phyloP scores from a whole-genome alignment of 2,797 vertebrate genomes.

The Nasua narica region DNA sequence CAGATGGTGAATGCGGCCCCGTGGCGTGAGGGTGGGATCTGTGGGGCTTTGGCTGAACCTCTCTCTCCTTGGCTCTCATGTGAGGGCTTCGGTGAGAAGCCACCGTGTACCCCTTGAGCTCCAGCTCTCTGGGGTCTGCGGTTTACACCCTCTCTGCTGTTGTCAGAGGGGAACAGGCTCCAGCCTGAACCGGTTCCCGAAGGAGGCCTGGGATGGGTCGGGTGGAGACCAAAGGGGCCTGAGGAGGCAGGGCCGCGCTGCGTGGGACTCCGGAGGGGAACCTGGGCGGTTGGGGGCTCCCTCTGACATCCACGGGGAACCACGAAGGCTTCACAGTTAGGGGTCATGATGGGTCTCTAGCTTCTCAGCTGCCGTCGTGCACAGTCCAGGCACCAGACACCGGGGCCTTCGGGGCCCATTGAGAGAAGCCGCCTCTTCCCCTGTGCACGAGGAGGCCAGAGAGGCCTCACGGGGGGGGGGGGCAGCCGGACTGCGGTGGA shows the following conservation, averaged over 20 bases:
- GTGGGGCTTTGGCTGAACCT: background rate
- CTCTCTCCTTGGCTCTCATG: too few species aligned
- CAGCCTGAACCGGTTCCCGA: background rate
- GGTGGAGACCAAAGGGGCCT: background rate
- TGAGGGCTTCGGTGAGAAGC: background rate
- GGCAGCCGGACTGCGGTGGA: background rate
- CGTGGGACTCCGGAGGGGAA: background rate
- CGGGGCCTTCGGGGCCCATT: background rate
- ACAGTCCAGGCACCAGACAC: too few species aligned
- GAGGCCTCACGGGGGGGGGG: fast-evolving
- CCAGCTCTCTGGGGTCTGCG: background rate
- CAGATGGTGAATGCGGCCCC: fast-evolving
- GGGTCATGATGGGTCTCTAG: too few species aligned
- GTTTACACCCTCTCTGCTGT: background rate
- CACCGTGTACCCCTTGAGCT: fast-evolving
- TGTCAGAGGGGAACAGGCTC: background rate
- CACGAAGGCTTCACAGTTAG: too few species aligned
- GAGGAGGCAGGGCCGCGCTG: background rate
- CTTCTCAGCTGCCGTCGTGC: fast-evolving
- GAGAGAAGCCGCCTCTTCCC: fast-evolving
- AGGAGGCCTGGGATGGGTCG: background rate
- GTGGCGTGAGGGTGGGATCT: background rate
- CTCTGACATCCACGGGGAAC: background rate
- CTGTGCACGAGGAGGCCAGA: background rate
- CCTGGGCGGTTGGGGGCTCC: background rate